Evolutionary conservation across 2,888 invertebrate genomes (phyloP).

Genomic region (Phania funesta): DNA sequence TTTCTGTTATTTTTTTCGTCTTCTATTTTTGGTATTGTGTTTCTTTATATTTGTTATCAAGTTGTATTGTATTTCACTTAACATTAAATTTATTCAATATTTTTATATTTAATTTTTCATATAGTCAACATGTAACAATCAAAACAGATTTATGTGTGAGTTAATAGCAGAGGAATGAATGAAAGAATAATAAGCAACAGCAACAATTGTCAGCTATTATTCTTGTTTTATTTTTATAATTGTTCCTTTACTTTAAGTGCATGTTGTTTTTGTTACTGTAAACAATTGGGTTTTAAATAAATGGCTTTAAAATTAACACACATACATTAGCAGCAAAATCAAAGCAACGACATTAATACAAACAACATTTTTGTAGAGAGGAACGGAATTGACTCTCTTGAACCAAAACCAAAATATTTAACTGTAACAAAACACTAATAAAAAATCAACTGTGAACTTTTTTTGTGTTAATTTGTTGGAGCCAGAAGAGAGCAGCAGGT

Average conservation of each 20-base stretch:
- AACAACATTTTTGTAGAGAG: conserved; percentile 26
- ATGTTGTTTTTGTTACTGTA: neutral
- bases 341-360: conserved; percentile 23
- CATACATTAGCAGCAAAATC: conserved; percentile 29
- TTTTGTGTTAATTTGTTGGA: neutral
- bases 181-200: neutral
- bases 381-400: conserved; percentile 26
- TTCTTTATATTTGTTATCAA: conserved; percentile 42
- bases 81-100: conserved; percentile 19
- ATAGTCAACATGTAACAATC: neutral
- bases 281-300: neutral
- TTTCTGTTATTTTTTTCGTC: neutral
- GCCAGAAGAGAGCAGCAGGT: neutral
- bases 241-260: conserved; percentile 35
- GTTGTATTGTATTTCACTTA: conserved; percentile 53
- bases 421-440: conserved; percentile 33
- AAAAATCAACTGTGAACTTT: conserved; percentile 39
- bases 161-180: neutral
- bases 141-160: neutral
- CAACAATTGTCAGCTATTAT: conserved; percentile 22
- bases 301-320: conserved; percentile 29
- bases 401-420: conserved; percentile 19
- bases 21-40: conserved; percentile 1
- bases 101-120: conserved; percentile 11
- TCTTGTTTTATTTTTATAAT: conserved; percentile 1